Evolutionary conservation across 2,888 invertebrate species (phyloP), one percentile per base, ranked within the genome.

Genomic region (Trichopria drosophilae): DNA sequence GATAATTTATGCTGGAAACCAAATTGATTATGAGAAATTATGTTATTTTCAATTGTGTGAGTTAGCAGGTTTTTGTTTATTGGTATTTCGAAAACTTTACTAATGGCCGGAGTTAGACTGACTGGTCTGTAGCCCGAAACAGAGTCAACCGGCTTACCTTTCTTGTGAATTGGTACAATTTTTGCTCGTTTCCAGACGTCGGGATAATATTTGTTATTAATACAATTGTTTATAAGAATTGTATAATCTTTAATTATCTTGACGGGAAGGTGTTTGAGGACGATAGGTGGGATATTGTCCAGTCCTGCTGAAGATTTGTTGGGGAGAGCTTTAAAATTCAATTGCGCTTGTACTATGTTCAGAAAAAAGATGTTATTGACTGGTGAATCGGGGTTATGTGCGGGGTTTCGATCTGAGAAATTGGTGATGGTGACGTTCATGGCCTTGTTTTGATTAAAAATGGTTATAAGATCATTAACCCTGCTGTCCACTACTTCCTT

Each of bases 81-180:
- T 0, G 36, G 9, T 1, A 24, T 19, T 26, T 47, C 47, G 7
- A 12, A 52, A 1, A 46, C 31, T 39, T 47, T 51, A 4, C 51
- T 42, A 4, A 41, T 34, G 3, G 19, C 19, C 0, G 32, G 29
- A 4, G 39, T 46, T 2, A 45, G 10, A 13, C 45, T 45, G 5
- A 45, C 40, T 3, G 50, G 44, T 13, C 44, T 7, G 9, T 44
- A 43, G 16, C 40, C 45, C 1, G 39, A 1, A 1, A 29, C 29
- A 1, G 43, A 36, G 0, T 3, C 6, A 0, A 44, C 32, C 9
- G 32, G 6, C 24, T 50, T 44, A 9, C 31, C 15, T 31, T 50
- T 51, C 36, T 42, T 52, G 10, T 20, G 15, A 2, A 51, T 29
- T 4, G 51, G 39, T 7, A 23, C 12, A 1, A 49, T 29, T 36